Evolutionary conservation across 2,888 invertebrate species (phyloP).

Genomic region (Leptura quadrifasciata): DNA sequence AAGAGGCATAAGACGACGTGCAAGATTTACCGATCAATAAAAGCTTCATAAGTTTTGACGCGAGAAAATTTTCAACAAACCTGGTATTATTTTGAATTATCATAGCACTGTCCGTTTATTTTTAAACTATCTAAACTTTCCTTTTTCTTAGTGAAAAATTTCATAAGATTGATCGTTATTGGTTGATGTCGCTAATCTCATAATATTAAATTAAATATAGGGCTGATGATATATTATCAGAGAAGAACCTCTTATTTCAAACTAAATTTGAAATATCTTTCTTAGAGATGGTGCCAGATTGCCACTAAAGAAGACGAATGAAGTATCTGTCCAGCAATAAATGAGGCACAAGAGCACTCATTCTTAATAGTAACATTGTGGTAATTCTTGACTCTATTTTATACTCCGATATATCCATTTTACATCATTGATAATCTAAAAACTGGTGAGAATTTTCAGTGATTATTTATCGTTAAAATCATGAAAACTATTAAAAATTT

Average conservation of each 20-base stretch:
- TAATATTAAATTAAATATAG: conserved; percentile 7
- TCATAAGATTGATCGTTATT: conserved; percentile 7
- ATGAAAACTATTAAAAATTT: no score
- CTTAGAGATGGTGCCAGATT: conserved; percentile 3
- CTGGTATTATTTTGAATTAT: no score
- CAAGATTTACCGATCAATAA: no score
- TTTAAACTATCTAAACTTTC: not conserved
- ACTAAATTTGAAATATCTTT: conserved; percentile 4
- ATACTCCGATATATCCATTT: no score
- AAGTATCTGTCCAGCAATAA: conserved; percentile 7
- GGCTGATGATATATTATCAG: conserved; percentile 6
- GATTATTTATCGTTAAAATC: no score
- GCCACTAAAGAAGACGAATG: conserved; percentile 7
- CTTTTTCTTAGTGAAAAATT: not conserved
- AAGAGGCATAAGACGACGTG: no score
- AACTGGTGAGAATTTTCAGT: no score
- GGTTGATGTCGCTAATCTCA: not conserved
- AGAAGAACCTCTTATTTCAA: not conserved
- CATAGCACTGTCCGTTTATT: not conserved
- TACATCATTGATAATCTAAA: no score
- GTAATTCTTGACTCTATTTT: not conserved
- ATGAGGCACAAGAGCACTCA: not conserved
- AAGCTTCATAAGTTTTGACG: no score
- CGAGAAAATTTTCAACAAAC: no score
- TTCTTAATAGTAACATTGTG: not conserved